Conservation (phyloP, 1,140 invertebrate genomes). For the Tetragonula clypearis region DNA sequence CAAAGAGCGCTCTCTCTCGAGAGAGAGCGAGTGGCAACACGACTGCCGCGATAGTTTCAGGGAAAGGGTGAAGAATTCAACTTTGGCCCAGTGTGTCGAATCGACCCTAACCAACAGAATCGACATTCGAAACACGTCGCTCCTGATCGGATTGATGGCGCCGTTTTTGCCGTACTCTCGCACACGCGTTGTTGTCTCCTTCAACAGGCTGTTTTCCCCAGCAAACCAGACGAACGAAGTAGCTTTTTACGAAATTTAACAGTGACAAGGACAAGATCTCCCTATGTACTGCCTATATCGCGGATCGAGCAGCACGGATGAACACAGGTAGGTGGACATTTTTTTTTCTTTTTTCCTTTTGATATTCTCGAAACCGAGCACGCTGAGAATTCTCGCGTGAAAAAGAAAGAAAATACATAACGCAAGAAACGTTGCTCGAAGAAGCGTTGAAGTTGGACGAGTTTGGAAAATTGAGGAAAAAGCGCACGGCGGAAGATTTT, state of each 20-base stretch:
- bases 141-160: slow-evolving; percentile 20
- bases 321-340: not conserved
- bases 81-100: slow-evolving; percentile 74
- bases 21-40: not conserved
- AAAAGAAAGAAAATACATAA: too few species aligned
- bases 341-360: not conserved
- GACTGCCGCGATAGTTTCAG: slow-evolving; percentile 62
- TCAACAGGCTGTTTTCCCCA: not conserved
- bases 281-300: too few species aligned
- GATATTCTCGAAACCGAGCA: too few species aligned
- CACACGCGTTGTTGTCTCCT: not conserved
- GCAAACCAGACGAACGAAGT: not conserved
- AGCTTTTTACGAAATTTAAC: not conserved
- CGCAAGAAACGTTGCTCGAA: too few species aligned
- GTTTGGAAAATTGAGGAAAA: too few species aligned
- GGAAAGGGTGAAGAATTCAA: slow-evolving; percentile 73
- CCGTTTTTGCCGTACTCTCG: not conserved
- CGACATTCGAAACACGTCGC: slow-evolving; percentile 10
- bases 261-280: not conserved
- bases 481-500: too few species aligned
- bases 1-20: not conserved
- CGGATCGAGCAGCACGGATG: not conserved
- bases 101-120: slow-evolving; percentile 61
- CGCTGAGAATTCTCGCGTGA: too few species aligned
- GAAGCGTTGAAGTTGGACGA: too few species aligned